Evolutionary conservation across 2,113 vertebrate species (phyloP).

Genomic region (Corvus hawaiiensis): DNA sequence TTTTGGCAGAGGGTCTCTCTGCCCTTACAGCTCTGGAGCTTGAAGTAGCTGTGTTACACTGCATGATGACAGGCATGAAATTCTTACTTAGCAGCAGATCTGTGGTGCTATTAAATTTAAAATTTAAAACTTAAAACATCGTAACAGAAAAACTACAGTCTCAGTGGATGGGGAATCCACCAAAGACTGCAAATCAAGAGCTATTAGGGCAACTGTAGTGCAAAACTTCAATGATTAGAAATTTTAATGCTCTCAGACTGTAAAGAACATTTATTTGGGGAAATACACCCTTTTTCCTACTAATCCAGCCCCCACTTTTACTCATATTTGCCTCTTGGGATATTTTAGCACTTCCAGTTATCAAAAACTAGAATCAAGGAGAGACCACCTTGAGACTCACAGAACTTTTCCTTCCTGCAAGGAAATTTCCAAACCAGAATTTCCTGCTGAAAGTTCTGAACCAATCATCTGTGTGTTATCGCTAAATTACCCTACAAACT

Average conservation of each 20-base stretch:
- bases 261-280: neutral
- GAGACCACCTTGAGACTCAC: neutral
- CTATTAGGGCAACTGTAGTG: too few species aligned
- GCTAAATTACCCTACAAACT: neutral
- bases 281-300: neutral
- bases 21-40: neutral
- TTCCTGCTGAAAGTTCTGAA: neutral
- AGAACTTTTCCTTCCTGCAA: neutral
- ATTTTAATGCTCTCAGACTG: neutral
- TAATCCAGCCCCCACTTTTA: neutral
- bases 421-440: neutral
- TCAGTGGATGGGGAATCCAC: neutral
- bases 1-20: neutral
- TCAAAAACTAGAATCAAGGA: neutral
- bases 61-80: neutral
- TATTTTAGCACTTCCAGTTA: neutral
- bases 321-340: neutral
- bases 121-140: neutral
- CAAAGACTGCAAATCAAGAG: neutral
- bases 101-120: neutral
- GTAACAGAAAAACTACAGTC: neutral
- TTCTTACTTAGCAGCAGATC: neutral
- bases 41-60: neutral
- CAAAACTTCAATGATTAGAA: neutral
- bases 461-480: accelerated